These are phyloP conservation scores for Microcebus jonahi DNA, from an alignment of 2,113 vertebrate species.

Conservation along the genomic window DNA sequence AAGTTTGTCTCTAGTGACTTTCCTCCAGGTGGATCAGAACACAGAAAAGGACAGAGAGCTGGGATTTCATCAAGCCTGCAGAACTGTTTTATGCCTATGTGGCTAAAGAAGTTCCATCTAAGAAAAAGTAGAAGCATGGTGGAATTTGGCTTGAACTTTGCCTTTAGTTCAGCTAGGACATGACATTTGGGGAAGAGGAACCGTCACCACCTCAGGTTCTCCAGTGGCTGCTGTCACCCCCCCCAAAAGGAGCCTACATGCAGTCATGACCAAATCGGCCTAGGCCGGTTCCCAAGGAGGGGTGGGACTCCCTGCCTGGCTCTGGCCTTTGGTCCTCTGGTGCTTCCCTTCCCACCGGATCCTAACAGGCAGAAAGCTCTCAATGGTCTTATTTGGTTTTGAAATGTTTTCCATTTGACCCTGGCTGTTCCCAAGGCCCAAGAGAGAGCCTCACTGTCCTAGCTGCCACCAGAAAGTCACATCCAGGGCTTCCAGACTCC, in stretches of 20 bases:
- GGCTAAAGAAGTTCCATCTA: neutral
- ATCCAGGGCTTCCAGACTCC: neutral
- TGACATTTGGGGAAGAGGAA: neutral
- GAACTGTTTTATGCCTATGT: neutral
- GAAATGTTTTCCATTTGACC: neutral
- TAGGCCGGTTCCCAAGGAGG: neutral
- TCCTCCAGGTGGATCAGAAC: no score
- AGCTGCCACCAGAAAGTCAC: neutral
- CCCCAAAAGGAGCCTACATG: neutral
- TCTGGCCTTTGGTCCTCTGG: no score
- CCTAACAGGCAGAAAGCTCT: neutral
- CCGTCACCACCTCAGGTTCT: neutral
- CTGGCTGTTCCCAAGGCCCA: neutral
- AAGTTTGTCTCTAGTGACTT: neutral
- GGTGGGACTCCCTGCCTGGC: neutral
- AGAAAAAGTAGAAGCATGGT: neutral
- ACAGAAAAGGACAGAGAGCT: neutral
- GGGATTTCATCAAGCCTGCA: neutral
- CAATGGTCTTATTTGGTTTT: neutral
- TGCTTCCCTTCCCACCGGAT: neutral
- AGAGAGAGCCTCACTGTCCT: neutral
- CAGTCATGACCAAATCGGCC: neutral
- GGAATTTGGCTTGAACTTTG: neutral
- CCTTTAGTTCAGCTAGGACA: accelerated
- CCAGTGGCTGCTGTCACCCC: neutral